Conservation (phyloP, 2,888 invertebrate genomes). For the Bimastos eiseni region DNA sequence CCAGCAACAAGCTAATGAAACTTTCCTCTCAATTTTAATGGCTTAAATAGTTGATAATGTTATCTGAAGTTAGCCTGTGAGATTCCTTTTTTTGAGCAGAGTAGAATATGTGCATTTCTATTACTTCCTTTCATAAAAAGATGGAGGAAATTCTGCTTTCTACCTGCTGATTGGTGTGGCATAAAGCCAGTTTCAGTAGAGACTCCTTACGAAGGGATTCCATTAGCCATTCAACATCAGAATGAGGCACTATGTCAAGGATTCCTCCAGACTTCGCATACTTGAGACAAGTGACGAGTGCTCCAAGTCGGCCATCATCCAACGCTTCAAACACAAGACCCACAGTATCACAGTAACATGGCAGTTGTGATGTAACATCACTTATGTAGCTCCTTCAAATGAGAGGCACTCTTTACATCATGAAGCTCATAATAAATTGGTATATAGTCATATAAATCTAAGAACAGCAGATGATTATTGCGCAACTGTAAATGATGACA, state of each 20-base stretch:
- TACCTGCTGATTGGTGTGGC: constrained; percentile 47
- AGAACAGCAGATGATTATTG: neutral
- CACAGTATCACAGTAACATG: neutral
- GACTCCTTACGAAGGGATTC: neutral
- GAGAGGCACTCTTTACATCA: neutral
- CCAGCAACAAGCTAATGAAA: too few relatives aligned
- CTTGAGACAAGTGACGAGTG: constrained; percentile 55
- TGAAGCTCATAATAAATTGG: neutral
- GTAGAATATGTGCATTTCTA: too few relatives aligned
- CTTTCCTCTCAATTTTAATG: neutral
- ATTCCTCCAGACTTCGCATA: constrained; percentile 50
- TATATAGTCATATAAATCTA: neutral
- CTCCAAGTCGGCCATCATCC: constrained; percentile 45
- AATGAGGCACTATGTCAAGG: neutral
- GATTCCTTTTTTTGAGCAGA: too few relatives aligned
- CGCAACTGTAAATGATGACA: neutral
- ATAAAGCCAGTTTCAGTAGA: constrained; percentile 66
- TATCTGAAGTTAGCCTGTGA: neutral
- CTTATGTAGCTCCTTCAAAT: neutral
- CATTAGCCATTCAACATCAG: neutral
- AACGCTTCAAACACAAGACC: constrained; percentile 14
- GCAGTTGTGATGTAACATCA: neutral
- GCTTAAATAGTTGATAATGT: neutral
- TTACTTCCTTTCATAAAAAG: too few relatives aligned
- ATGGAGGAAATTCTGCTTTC: neutral